Conservation (phyloP, 2,797 vertebrate species). For the Amazona ochrocephala region DNA sequence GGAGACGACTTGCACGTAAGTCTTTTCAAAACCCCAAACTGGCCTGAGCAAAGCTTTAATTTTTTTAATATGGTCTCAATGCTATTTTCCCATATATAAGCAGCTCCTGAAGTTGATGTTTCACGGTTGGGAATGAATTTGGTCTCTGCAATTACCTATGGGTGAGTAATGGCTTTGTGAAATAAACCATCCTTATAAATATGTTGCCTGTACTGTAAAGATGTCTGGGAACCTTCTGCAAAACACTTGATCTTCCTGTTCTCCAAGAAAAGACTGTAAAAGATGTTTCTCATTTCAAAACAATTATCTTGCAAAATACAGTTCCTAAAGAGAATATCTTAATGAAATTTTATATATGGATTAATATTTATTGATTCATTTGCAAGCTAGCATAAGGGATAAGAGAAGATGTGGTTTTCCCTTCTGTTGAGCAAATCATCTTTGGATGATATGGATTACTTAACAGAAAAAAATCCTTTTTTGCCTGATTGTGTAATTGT, state of each 20-base stretch:
- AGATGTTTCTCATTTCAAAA: neutral
- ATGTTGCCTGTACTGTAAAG: neutral
- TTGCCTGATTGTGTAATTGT: neutral
- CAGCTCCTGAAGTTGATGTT: neutral
- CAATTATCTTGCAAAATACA: neutral
- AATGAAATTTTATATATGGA: neutral
- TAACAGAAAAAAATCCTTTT: neutral
- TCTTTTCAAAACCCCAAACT: neutral
- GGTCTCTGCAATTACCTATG: neutral
- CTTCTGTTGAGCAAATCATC: neutral
- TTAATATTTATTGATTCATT: neutral
- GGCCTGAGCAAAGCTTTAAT: neutral
- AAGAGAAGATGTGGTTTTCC: neutral
- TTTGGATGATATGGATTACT: neutral
- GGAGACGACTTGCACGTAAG: neutral
- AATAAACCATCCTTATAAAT: slow-evolving; percentile 1
- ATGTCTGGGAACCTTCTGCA: neutral
- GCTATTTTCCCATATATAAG: neutral
- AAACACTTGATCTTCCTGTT: neutral
- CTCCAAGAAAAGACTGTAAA: neutral
- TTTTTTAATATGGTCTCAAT: neutral
- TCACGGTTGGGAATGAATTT: neutral
- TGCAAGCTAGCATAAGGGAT: neutral
- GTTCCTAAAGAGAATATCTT: neutral
- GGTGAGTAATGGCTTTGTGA: neutral